These are phyloP conservation scores for Ctena decussata DNA, from an alignment of 2,888 invertebrate species.

Conservation along the genomic window DNA sequence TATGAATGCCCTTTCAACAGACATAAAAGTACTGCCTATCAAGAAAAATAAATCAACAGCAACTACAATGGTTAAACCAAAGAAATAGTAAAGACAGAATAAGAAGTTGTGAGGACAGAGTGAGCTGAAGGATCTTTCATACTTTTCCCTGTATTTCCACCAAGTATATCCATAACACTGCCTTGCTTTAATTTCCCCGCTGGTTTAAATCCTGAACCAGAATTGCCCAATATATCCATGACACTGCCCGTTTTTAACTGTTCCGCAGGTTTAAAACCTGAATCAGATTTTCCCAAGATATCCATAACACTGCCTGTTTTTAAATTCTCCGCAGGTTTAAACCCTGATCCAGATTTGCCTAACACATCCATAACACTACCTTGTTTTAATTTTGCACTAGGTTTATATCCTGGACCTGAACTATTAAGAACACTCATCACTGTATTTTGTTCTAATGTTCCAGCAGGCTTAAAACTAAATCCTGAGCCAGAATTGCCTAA, in stretches of 20 bases:
- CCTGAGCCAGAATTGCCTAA: slow-evolving; percentile 42
- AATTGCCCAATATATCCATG: slow-evolving; percentile 80
- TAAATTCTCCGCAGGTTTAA: slow-evolving; percentile 72
- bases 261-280: slow-evolving; percentile 64
- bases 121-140: too few relatives aligned
- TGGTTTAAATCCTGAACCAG: slow-evolving; percentile 55
- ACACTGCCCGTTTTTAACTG: slow-evolving; percentile 82
- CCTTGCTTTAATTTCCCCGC: slow-evolving; percentile 78
- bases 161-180: slow-evolving; percentile 83
- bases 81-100: too few relatives aligned
- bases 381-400: slow-evolving; percentile 69
- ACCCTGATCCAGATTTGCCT: slow-evolving; percentile 43
- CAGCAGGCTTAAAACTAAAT: slow-evolving; percentile 55
- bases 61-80: too few relatives aligned
- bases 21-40: too few relatives aligned
- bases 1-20: too few relatives aligned
- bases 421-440: slow-evolving; percentile 82
- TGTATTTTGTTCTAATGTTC: slow-evolving; percentile 80
- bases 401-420: slow-evolving; percentile 39
- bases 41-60: too few relatives aligned
- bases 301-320: slow-evolving; percentile 84
- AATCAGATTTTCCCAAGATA: slow-evolving; percentile 71
- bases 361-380: slow-evolving; percentile 80
- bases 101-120: too few relatives aligned
- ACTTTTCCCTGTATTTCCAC: not conserved